Evolutionary conservation across 2,888 invertebrate genomes (phyloP).

Genomic region (Latrodectus hesperus): DNA sequence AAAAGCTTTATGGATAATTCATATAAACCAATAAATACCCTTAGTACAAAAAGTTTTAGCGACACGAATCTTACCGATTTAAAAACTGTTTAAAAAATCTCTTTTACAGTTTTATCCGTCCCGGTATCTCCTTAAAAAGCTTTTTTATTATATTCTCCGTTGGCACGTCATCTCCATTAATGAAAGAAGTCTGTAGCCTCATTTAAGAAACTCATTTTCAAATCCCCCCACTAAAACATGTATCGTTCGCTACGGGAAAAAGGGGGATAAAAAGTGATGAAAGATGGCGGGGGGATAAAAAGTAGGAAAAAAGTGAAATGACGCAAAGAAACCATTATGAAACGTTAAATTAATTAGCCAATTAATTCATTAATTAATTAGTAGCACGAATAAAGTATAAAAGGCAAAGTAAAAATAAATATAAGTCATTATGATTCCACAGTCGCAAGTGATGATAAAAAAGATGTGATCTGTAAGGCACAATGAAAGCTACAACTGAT

Average conservation of each 20-base stretch:
- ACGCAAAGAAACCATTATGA: conserved; percentile 54
- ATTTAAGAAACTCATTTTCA: conserved; percentile 54
- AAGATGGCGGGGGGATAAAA: conserved; percentile 1
- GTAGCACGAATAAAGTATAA: conserved; percentile 42
- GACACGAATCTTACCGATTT: too few relatives aligned
- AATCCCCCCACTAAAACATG: conserved; percentile 9
- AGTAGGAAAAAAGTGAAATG: conserved; percentile 29
- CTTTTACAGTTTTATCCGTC: too few relatives aligned
- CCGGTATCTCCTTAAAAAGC: conserved; percentile 7
- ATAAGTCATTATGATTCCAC: conserved; percentile 28
- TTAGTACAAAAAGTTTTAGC: too few relatives aligned
- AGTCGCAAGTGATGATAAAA: conserved; percentile 19
- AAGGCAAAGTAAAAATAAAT: conserved; percentile 44
- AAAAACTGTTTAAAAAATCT: too few relatives aligned
- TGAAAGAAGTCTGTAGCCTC: conserved; percentile 27
- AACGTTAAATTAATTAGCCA: conserved; percentile 59
- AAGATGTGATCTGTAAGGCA: conserved; percentile 9
- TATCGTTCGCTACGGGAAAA: not conserved
- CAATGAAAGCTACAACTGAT: conserved; percentile 13
- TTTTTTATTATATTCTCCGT: conserved; percentile 22
- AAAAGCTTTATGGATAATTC: too few relatives aligned
- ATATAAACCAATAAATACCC: too few relatives aligned
- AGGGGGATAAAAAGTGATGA: not conserved
- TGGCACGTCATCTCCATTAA: conserved; percentile 30
- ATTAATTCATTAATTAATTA: conserved; percentile 59